Base-by-base conservation (phyloP, 2,888 invertebrate species). In the Agrilus cyanescens region DNA sequence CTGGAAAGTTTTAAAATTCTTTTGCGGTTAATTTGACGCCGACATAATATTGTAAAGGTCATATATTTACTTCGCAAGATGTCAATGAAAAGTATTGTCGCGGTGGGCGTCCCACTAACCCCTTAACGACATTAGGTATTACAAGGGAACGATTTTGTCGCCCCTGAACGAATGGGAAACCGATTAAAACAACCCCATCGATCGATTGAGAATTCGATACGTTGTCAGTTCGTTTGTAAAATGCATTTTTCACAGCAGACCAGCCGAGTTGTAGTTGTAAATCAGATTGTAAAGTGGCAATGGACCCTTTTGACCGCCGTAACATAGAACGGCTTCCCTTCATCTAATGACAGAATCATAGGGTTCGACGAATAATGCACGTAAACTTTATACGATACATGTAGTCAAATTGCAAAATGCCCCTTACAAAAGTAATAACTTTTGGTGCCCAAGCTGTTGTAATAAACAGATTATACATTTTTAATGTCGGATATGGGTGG, bases 181-280 rank as follows among this genome's bases (percentile, higher is more conserved):
- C 65, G 64, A 64, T 65, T 65, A 65, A 65, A 66, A 64, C 63
- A 65, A 65, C 65, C 65, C 66, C 63, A 64, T 63, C 53, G 57
- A 50, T 57, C 58, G 57, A 58, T 57, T 43, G 45, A 60, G 60
- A 65, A 65, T 65, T 66, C 64, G 65, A 66, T 66, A 65, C 65
- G 65, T 65, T 65, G 66, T 65, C 66, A 65, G 54, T 61, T 55
- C 57, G 61, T 63, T 62, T 60, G 61, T 60, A 53, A 62, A 63
- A 62, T 58, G 60, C 54, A 60, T 57, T 61, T 62, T 50, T 58
- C 60, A 56, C 59, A 52, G 47, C 45, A 41, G 44, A 39, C 46
- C 52, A 34, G 14, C 46, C 35, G 39, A 42, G 45, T 52, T 54
- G 47, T 38, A 53, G 2, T 12, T 12, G 7, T 14, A 16, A 34